Conservation (phyloP, 2,888 invertebrate genomes). For the Cataglyphis cursor region DNA sequence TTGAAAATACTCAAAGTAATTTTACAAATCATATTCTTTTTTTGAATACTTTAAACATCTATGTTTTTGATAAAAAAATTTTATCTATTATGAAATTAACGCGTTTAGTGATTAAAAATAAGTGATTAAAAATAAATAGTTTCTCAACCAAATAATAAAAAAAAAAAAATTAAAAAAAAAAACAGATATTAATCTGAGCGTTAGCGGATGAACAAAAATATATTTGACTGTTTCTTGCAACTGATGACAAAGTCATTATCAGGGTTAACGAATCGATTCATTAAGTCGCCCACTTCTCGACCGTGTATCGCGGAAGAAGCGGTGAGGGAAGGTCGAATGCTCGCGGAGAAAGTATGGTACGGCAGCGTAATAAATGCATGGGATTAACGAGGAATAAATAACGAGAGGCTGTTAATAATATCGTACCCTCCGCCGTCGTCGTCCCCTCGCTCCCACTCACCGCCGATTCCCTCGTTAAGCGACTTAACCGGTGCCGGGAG, state of each 20-base stretch:
- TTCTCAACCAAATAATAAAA: not conserved
- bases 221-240: constrained; percentile 36
- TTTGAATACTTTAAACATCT: not conserved
- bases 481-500: constrained; percentile 58
- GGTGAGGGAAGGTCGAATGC: constrained; percentile 55
- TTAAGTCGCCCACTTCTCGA: constrained; percentile 42
- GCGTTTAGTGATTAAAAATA: too few relatives aligned
- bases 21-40: not conserved
- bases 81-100: not conserved
- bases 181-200: not conserved
- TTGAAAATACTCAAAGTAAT: not conserved
- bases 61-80: not conserved
- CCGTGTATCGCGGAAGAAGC: constrained; percentile 21
- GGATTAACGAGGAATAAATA: constrained; percentile 80
- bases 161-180: not conserved
- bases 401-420: constrained; percentile 74
- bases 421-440: constrained; percentile 56
- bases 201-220: constrained; percentile 3
- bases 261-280: constrained; percentile 55
- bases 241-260: constrained; percentile 52
- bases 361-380: constrained; percentile 75
- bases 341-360: constrained; percentile 70
- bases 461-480: constrained; percentile 67
- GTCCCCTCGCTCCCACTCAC: constrained; percentile 4
- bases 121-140: not conserved